A percentile compares a stretch with the other conserved stretches of the same genome.
phyloP scores from a whole-genome alignment of 2,888 invertebrate genomes.

The Conchocele bisecta region DNA sequence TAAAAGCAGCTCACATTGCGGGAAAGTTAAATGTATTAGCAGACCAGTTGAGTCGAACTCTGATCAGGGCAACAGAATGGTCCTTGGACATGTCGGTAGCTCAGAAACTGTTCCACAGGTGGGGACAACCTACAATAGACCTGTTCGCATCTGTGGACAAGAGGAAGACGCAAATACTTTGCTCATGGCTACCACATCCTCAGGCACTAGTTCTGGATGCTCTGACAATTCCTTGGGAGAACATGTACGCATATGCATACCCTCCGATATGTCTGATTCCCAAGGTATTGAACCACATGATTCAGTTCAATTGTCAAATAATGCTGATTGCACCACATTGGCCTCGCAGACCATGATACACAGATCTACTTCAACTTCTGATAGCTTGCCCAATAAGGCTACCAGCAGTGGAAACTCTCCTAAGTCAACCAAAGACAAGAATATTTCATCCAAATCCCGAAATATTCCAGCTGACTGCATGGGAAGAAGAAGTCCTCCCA shows the following conservation, averaged over 20 bases:
- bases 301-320: slow-evolving; percentile 33
- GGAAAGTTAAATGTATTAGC: slow-evolving; percentile 22
- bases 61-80: slow-evolving; percentile 32
- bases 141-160: slow-evolving; percentile 37
- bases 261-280: slow-evolving; percentile 44
- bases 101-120: slow-evolving; percentile 1
- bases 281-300: slow-evolving; percentile 35
- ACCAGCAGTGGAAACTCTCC: slow-evolving; percentile 13
- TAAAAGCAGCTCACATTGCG: slow-evolving; percentile 26
- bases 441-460: slow-evolving; percentile 45
- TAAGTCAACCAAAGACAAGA: slow-evolving; percentile 28
- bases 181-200: slow-evolving; percentile 29
- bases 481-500: too few relatives aligned
- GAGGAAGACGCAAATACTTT: slow-evolving; percentile 27
- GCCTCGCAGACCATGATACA: slow-evolving; percentile 23
- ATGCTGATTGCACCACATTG: slow-evolving; percentile 55
- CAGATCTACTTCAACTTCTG: slow-evolving; percentile 9
- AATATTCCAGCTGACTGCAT: slow-evolving; percentile 41
- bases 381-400: slow-evolving; percentile 18
- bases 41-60: slow-evolving; percentile 16
- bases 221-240: slow-evolving; percentile 39
- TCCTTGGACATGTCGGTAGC: slow-evolving; percentile 16
- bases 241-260: slow-evolving; percentile 48
- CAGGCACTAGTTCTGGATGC: slow-evolving; percentile 45
- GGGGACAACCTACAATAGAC: slow-evolving; percentile 18